Base-by-base conservation (phyloP, 2,888 invertebrate species). In the Eumacrocentrus americanus region DNA sequence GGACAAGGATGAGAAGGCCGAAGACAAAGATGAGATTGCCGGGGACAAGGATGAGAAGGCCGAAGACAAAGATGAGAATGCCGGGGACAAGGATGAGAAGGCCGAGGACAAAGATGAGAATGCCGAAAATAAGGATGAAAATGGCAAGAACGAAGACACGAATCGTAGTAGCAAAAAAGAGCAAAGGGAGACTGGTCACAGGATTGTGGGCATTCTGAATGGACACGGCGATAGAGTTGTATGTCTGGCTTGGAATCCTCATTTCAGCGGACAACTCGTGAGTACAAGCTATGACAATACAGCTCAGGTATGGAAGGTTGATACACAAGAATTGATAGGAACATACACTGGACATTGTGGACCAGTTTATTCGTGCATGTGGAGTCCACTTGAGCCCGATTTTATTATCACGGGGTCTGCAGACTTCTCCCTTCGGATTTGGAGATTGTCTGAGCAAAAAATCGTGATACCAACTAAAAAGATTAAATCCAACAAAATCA, bases 261-360 rank as follows among this genome's bases (percentile, higher is more conserved):
- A 90, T 72, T 73, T 81, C 1, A 88, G 88, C 58, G 87, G 84
- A 0, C 79, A 83, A 47, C 80, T 94, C 44, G 84, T 89, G 4
- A 87, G 91, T 2, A 87, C 87, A 0, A 88, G 90, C 1, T 89
- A 87, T 62, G 92, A 92, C 76, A 81, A 83, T 20, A 86, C 88
- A 25, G 87, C 88, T 20, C 85, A 89, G 81, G 84, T 90, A 12
- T 90, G 89, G 89, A 85, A 89, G 77, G 84, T 88, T 9, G 76
- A 81, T 47, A 82, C 80, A 3, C 82, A 84, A 68, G 80, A 81
- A 47, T 64, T 88, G 69, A 67, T 88, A 53, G 85, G 86, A 0
- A 85, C 89, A 55, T 91, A 85, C 80, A 76, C 78, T 9, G 86
- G 84, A 3, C 89, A 89, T 73, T 67, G 72, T 50, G 82, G 82